Evolutionary conservation across 2,888 invertebrate genomes (phyloP).

Genomic region (Cremastinae sp.): DNA sequence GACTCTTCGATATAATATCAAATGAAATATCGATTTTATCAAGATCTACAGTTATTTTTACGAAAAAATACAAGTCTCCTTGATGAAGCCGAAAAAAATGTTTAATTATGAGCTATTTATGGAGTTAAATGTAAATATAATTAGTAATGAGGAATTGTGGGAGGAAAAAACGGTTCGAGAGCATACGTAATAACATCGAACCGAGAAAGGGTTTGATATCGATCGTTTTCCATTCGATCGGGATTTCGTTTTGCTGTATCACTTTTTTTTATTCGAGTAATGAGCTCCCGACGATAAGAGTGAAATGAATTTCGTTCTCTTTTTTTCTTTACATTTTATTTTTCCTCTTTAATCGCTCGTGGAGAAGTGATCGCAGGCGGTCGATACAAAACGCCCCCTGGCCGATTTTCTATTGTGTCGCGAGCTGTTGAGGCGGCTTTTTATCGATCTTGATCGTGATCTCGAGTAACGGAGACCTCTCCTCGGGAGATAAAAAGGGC

Average conservation of each 20-base stretch:
- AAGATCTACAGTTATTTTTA: too few species aligned
- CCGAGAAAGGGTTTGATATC: not conserved
- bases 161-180: too few species aligned
- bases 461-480: constrained; percentile 41
- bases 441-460: constrained; percentile 38
- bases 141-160: too few species aligned
- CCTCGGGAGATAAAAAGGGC: not conserved
- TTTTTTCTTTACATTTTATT: too few species aligned
- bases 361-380: not conserved
- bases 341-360: constrained; percentile 4
- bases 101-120: too few species aligned
- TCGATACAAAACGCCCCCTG: not conserved
- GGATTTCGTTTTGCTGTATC: constrained; percentile 13
- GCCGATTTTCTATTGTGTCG: not conserved
- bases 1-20: too few species aligned
- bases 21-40: too few species aligned
- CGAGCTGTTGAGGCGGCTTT: not conserved
- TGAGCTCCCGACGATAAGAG: not conserved
- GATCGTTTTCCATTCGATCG: not conserved
- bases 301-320: not conserved
- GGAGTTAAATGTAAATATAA: too few species aligned
- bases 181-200: not conserved
- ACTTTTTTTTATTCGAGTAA: constrained; percentile 16
- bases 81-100: too few species aligned
- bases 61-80: too few species aligned